Base-by-base conservation (phyloP, 2,888 invertebrate species). In the Autographa gamma region DNA sequence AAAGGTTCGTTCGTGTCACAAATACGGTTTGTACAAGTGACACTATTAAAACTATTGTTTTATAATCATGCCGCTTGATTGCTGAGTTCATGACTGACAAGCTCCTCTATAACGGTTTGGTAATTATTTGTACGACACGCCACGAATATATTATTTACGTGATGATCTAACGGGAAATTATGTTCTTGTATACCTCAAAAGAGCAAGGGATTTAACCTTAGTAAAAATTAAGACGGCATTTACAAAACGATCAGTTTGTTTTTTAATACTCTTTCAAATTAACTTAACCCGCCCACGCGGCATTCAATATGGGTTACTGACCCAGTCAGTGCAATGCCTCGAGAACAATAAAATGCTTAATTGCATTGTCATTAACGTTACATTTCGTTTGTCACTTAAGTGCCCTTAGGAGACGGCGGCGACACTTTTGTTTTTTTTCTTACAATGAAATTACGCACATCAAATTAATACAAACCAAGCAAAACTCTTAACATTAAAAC, bases 251-350 rank as follows among this genome's bases (percentile, higher is more conserved):
- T 56, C 63, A 56, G 67, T 79, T 74, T 76, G 75, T 79, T 83
- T 79, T 76, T 74, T 38, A 76, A 77, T 74, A 77, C 74, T 52
- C 74, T 77, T 71, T 77, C 63, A 76, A 80, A 86, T 75, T 71
- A 73, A 79, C 77, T 77, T 68, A 69, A 66, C 77, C 85, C 86
- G 73, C 85, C 80, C 77, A 82, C 82, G 75, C 72, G 63, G 58
- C 69, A 79, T 60, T 79, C 74, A 64, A 48, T 71, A 66, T 85
- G 82, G 83, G 87, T 87, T 83, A 88, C 71, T 87, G 88, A 87
- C 87, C 86, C 80, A 79, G 79, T 80, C 84, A 79, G 74, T 67
- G 77, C 80, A 76, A 81, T 77, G 79, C 70, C 79, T 73, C 63
- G 77, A 66, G 67, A 79, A 80, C 84, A 84, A 84, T 83, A 84